Percentiles rank a stretch among this genome's conserved stretches.
These are phyloP conservation scores for Danaus plexippus DNA, from an alignment of 1,140 invertebrate genomes.

Conservation along the genomic window DNA sequence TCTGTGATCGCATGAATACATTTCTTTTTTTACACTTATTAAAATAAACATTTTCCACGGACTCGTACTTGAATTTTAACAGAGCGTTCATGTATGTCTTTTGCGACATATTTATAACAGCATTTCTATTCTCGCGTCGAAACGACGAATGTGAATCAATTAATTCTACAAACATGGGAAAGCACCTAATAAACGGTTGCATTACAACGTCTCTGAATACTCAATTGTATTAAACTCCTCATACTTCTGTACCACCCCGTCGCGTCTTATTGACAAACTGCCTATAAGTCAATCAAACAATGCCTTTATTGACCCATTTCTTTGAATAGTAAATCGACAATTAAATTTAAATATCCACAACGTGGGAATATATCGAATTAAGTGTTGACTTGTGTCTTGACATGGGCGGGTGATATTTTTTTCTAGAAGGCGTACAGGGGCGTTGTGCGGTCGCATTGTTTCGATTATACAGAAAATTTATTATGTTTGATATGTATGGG, in stretches of 20 bases:
- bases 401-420: constrained; percentile 39
- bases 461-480: constrained; percentile 40
- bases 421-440: constrained; percentile 32
- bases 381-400: constrained; percentile 52
- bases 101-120: too few relatives aligned
- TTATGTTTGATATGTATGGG: not conserved
- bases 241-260: constrained; percentile 38
- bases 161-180: constrained; percentile 40
- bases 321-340: constrained; percentile 63
- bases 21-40: constrained; percentile 8
- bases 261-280: constrained; percentile 60
- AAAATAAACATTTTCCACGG: too few relatives aligned
- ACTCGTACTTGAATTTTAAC: too few relatives aligned
- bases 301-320: constrained; percentile 64
- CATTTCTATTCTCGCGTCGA: too few relatives aligned
- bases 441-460: constrained; percentile 46
- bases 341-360: constrained; percentile 57
- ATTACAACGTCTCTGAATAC: constrained; percentile 57
- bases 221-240: constrained; percentile 35
- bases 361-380: constrained; percentile 61
- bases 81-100: too few relatives aligned
- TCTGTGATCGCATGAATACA: constrained; percentile 16
- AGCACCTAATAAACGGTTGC: constrained; percentile 56
- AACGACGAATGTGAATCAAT: constrained; percentile 4
- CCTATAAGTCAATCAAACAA: constrained; percentile 66